A percentile compares a stretch with the other conserved stretches of the same genome.
phyloP scores from a whole-genome alignment of 2,797 vertebrate species.

The Streptopelia turtur region DNA sequence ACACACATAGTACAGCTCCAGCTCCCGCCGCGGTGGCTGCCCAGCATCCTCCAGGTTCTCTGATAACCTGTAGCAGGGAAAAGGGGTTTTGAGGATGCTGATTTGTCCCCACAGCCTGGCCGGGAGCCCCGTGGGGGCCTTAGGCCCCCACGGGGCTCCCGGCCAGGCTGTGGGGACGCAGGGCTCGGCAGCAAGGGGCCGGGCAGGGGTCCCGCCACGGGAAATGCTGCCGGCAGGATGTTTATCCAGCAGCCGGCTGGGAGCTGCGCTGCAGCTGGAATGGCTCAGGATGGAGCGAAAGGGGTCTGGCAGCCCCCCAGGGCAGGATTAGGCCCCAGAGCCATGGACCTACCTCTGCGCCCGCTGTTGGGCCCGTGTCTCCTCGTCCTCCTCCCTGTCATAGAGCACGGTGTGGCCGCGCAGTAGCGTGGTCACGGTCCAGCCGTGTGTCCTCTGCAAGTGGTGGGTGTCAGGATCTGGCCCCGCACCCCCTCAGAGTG shows the following conservation, averaged over 20 bases:
- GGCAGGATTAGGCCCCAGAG: not conserved
- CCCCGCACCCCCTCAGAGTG: not conserved
- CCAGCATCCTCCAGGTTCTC: slow-evolving; percentile 67
- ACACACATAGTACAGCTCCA: slow-evolving; percentile 78
- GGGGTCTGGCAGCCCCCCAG: not conserved
- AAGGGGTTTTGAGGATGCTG: not conserved
- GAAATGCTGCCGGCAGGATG: slow-evolving; percentile 71
- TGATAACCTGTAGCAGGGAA: slow-evolving; percentile 79
- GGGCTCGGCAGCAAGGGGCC: not conserved
- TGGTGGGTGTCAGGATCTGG: not conserved
- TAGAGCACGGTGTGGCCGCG: slow-evolving; percentile 5
- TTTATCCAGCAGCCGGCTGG: slow-evolving; percentile 65
- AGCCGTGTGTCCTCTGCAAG: slow-evolving; percentile 48
- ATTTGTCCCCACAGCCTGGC: not conserved
- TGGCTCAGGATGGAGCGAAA: not conserved
- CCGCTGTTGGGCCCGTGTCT: not conserved
- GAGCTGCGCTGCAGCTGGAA: slow-evolving; percentile 51
- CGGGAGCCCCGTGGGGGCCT: accelerated
- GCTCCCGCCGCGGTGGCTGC: slow-evolving; percentile 63
- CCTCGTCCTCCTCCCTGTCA: not conserved
- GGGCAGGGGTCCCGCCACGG: slow-evolving; percentile 2
- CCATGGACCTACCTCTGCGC: slow-evolving; percentile 3
- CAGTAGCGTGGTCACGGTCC: slow-evolving; percentile 64
- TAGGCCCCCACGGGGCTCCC: not conserved
- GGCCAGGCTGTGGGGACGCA: not conserved